phyloP scores from a whole-genome alignment of 2,113 vertebrate genomes.

The Pterocles burchelli region DNA sequence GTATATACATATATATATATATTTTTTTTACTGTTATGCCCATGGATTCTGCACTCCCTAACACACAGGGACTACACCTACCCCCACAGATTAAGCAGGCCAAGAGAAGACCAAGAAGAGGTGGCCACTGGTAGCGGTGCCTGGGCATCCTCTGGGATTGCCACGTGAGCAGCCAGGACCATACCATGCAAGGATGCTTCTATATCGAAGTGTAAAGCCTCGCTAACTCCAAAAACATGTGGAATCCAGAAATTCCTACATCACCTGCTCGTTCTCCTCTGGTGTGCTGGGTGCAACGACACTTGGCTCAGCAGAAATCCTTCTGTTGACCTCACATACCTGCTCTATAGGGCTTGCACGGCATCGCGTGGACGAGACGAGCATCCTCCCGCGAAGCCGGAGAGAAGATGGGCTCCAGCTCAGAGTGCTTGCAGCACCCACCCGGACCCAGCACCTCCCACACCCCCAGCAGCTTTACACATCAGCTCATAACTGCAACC shows the following conservation, averaged over 20 bases:
- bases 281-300: neutral
- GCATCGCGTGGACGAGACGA: fast-evolving
- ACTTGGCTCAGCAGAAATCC: neutral
- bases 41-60: neutral
- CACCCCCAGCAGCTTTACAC: fast-evolving
- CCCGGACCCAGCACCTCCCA: neutral
- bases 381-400: neutral
- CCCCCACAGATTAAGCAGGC: neutral
- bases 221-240: fast-evolving
- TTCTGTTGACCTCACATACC: fast-evolving
- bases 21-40: neutral
- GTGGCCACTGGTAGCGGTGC: too few species aligned
- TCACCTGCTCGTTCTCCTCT: neutral
- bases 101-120: neutral
- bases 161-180: fast-evolving
- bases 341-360: fast-evolving
- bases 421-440: neutral
- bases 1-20: neutral
- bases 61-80: neutral
- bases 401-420: fast-evolving
- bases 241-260: neutral
- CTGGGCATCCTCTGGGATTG: fast-evolving
- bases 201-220: neutral
- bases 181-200: neutral
- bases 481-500: fast-evolving